Evolutionary conservation across 92 coral and sea anemone genomes (phyloP), one percentile per base, ranked within the genome.

Genomic region (Muricea muricata): DNA sequence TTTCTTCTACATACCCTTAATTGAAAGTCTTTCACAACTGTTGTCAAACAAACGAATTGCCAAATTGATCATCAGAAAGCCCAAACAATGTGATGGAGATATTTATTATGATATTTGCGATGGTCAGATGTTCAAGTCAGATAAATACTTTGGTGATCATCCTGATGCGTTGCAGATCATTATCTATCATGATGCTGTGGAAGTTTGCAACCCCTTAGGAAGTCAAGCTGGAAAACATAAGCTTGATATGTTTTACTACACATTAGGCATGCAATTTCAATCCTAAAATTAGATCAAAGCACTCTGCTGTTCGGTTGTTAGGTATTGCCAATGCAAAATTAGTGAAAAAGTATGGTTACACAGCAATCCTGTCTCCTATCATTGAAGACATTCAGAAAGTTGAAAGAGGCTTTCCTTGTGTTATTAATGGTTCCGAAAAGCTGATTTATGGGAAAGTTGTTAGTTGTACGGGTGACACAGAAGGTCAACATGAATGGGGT

Each of bases 301-400:
- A 20, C 4, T 74, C 63, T 74, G 80, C 80, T 5, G 80, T 74
- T 46, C 57, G 18, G 3, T 25, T 74, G 55, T 76, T 76, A 31
- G 81, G 67, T 13, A 76, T 76, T 50, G 81, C 81, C 31, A 76
- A 76, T 76, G 42, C 81, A 3, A 32, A 76, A 21, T 55, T 76
- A 17, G 81, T 76, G 14, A 50, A 76, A 39, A 76, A 76, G 81
- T 76, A 76, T 52, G 42, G 81, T 6, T 52, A 52, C n/a, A 29
- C 33, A 14, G 31, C 56, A 63, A 74, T 74, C 6, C 47, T 74
- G 80, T 40, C 47, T 3, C 81, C 81, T 25, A 32, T 76, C 32
- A 26, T 47, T 17, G 81, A 55, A 26, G 81, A 76, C 55, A 52
- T 76, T 47, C 6, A 50, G 11, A 3, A 29, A 9, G 23, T 76